Base-by-base conservation (phyloP, 1,140 invertebrate genomes). In the Temnothorax curvispinosus region DNA sequence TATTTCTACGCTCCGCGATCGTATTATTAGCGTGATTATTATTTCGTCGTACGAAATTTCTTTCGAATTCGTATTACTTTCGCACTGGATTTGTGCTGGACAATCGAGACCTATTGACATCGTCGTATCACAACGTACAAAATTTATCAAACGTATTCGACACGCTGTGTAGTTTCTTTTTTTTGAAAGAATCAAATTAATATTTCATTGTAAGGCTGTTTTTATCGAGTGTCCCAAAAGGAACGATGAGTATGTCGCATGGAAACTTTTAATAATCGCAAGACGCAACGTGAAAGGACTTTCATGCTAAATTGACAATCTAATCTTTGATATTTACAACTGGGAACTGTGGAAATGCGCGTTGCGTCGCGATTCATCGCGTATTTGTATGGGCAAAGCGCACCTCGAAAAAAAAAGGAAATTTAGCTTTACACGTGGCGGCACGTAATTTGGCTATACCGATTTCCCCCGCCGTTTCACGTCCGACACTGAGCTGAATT, bases 361-460 rank as follows among this genome's bases (percentile, higher is more conserved):
- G 32, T 74, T 18, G 54, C 65, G 27, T 38, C 72, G n/a, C 41
- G 21, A 69, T 44, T 80, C 13, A 52, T 35, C 54, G 54, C 18
- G 21, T 44, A 58, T 82, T 81, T 82, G 27, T 74, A 82, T 60
- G 69, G 80, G n/a, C 69, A 44, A 60, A n/a, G n/a, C 41, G 44
- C n/a, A 60, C 27, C 52, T 84, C 32, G 52, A 3, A 44, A 72
- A 47, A 82, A 47, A 82, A 47, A 62, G 54, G 71, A 90, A 77
- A 87, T 82, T 82, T 69, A 88, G 80, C 78, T 90, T 90, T 88
- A 90, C 89, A 90, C 89, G 89, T 90, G 86, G 88, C 89, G 87
- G 81, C 88, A 85, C 69, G 85, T 71, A 90, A 90, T 90, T 90
- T 90, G 75, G 75, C 88, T 69, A 27, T 27, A 80, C 50, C 78